Conservation (phyloP, 1,140 invertebrate species). For the Episyrphus balteatus region DNA sequence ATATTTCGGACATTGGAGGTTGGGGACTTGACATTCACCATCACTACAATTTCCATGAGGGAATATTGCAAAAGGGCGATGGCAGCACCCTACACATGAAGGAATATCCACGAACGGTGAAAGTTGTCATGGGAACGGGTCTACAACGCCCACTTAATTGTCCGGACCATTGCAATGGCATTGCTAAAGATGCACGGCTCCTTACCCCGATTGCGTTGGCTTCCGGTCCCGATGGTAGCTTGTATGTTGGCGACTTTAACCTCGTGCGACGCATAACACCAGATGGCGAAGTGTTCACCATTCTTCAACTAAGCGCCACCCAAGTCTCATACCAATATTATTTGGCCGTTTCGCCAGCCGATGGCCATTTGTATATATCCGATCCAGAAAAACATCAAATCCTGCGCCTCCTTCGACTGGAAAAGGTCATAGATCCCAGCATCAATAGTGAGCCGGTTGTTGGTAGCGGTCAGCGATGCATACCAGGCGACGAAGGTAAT, state of each 20-base stretch:
- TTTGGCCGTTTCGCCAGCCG: constrained; percentile 86
- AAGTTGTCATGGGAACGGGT: constrained; percentile 89
- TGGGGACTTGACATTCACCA: constrained; percentile 98
- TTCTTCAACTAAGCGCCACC: constrained; percentile 82
- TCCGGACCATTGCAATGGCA: constrained; percentile 71
- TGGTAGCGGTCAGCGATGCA: constrained; percentile 91
- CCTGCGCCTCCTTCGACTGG: constrained; percentile 58
- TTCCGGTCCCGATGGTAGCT: constrained; percentile 86
- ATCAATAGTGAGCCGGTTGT: constrained; percentile 84
- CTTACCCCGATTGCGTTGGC: constrained; percentile 87
- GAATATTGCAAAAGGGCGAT: constrained; percentile 92
- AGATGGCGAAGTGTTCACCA: constrained; percentile 81
- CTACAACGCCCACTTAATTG: constrained; percentile 65
- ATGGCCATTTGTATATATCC: constrained; percentile 92
- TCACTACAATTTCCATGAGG: constrained; percentile 96
- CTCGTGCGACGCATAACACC: constrained; percentile 85
- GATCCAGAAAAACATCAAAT: constrained; percentile 88
- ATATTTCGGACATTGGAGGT: constrained; percentile 91
- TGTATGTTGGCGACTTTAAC: constrained; percentile 97
- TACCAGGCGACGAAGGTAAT: constrained; percentile 77
- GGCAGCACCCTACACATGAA: constrained; percentile 87
- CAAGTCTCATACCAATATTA: constrained; percentile 93
- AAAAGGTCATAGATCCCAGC: constrained; percentile 66
- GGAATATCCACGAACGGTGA: constrained; percentile 78
- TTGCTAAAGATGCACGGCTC: constrained; percentile 74